These are phyloP conservation scores for Rhysida immarginata DNA, from an alignment of 1,140 invertebrate genomes.

Conservation along the genomic window DNA sequence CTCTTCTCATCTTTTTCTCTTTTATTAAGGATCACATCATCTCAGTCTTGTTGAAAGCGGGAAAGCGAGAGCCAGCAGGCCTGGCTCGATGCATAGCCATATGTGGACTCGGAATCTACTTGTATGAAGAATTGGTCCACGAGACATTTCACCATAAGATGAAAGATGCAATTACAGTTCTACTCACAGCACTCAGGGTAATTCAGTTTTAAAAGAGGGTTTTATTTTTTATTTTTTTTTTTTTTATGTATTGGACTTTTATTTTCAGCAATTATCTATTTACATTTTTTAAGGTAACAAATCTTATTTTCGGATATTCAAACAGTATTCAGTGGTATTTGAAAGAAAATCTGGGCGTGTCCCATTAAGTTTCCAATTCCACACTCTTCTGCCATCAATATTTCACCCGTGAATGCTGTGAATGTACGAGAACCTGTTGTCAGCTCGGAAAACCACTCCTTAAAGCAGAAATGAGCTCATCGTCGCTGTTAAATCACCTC, in stretches of 20 bases:
- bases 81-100: slow-evolving; percentile 77
- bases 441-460: too few species aligned
- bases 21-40: slow-evolving; percentile 74
- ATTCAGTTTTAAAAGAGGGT: slow-evolving; percentile 11
- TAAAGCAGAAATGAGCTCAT: too few species aligned
- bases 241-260: slow-evolving; percentile 3
- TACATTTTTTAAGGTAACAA: too few species aligned
- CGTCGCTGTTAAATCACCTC: too few species aligned
- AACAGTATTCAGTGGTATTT: too few species aligned
- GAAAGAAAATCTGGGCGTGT: too few species aligned
- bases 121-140: slow-evolving; percentile 52
- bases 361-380: too few species aligned
- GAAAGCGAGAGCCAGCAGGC: slow-evolving; percentile 71
- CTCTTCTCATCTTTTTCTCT: slow-evolving; percentile 10
- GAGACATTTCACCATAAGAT: slow-evolving; percentile 47
- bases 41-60: slow-evolving; percentile 67
- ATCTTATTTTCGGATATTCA: too few species aligned
- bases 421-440: too few species aligned
- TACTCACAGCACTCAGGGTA: slow-evolving; percentile 73
- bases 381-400: too few species aligned
- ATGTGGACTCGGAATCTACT: slow-evolving; percentile 69
- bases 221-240: background rate
- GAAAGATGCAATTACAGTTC: slow-evolving; percentile 65
- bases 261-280: slow-evolving; percentile 9
- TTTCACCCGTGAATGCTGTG: too few species aligned